A percentile compares a stretch with the other conserved stretches of the same genome.
Evolutionary conservation across 1,140 invertebrate species (phyloP).

Genomic region (Hycleus phaleratus): DNA sequence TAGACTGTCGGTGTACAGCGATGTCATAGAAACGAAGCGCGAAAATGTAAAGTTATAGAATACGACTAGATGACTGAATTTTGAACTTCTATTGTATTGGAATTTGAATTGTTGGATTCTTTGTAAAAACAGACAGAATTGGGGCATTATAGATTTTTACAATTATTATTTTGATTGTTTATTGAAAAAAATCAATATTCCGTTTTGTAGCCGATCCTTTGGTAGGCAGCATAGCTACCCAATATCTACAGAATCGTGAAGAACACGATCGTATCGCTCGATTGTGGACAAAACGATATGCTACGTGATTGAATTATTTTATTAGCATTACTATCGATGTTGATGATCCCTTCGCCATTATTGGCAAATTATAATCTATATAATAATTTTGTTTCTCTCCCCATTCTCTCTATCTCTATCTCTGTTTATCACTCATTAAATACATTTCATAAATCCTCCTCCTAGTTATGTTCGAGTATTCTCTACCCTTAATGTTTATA

Average conservation of each 20-base stretch:
- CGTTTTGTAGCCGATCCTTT: constrained; percentile 77
- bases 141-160: no score
- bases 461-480: background rate
- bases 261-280: constrained; percentile 96
- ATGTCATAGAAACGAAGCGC: no score
- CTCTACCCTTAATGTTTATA: no score
- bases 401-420: constrained; percentile 20
- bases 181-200: background rate
- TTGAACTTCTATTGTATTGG: no score
- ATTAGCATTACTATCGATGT: constrained; percentile 22
- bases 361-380: constrained; percentile 20
- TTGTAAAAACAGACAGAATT: no score
- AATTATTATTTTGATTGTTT: background rate
- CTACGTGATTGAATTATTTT: constrained; percentile 63
- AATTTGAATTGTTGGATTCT: no score
- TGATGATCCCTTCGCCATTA: constrained; percentile 29
- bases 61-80: no score
- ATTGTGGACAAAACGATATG: constrained; percentile 97
- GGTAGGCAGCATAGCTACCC: constrained; percentile 95
- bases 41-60: no score
- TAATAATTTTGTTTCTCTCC: constrained; percentile 26
- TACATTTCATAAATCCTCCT: constrained; percentile 19
- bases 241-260: constrained; percentile 94
- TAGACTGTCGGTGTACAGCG: no score
- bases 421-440: constrained; percentile 23